These are phyloP conservation scores for Microplitis demolitor DNA, from an alignment of 1,140 invertebrate species.

Conservation along the genomic window DNA sequence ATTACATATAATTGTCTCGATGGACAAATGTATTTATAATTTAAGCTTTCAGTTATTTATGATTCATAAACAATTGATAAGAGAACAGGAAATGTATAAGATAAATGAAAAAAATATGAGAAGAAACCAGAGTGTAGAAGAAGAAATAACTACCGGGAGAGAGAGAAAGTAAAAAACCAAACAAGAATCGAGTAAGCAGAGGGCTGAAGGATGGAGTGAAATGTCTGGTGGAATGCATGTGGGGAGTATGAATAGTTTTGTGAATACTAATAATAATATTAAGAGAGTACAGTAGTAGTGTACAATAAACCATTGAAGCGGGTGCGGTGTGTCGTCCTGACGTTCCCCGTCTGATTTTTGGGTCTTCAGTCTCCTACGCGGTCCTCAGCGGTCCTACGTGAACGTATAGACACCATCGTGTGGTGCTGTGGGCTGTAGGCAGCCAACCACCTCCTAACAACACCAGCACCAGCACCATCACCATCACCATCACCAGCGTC, in stretches of 20 bases:
- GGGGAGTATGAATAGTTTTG: background rate
- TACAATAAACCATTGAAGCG: no score
- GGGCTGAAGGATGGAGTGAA: conserved; percentile 34
- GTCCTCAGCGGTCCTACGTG: no score
- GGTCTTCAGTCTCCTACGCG: no score
- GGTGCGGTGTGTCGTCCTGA: no score
- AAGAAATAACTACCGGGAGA: conserved; percentile 14
- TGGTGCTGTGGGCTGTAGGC: background rate
- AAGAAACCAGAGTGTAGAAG: conserved; percentile 1
- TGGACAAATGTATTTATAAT: background rate
- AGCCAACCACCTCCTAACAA: conserved; percentile 26
- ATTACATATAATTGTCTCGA: background rate
- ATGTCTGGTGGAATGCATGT: conserved; percentile 26
- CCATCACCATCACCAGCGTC: background rate
- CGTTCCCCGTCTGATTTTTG: no score
- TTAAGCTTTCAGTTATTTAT: background rate
- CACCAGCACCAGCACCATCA: conserved; percentile 1
- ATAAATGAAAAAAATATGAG: conserved; percentile 13
- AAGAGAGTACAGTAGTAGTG: no score
- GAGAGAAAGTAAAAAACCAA: background rate
- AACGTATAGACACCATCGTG: no score
- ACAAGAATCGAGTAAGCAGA: conserved; percentile 16
- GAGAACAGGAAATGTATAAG: background rate
- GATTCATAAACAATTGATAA: background rate
- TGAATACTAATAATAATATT: no score